Conservation (phyloP, 2,888 invertebrate species). For the Eurytoma adleriae region DNA sequence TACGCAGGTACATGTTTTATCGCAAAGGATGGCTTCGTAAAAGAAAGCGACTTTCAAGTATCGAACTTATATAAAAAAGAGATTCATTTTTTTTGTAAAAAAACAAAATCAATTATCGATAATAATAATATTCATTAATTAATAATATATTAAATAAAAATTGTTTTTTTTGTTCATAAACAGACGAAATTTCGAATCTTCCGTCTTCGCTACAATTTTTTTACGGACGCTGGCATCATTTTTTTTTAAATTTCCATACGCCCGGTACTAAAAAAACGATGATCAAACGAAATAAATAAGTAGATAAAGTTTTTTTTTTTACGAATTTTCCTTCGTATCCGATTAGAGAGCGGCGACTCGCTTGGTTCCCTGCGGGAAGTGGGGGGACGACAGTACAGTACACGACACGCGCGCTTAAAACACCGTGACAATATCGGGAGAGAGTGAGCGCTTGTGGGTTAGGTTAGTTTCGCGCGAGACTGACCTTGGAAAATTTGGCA, state of each 20-base stretch:
- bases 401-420: not conserved
- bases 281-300: not conserved
- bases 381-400: slow-evolving; percentile 17
- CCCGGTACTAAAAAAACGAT: slow-evolving; percentile 47
- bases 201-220: slow-evolving; percentile 1
- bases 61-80: slow-evolving; percentile 40
- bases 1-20: slow-evolving; percentile 56
- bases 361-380: not conserved
- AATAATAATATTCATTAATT: slow-evolving; percentile 9
- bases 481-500: slow-evolving; percentile 68
- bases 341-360: slow-evolving; percentile 35
- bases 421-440: slow-evolving; percentile 24
- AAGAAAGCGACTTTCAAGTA: slow-evolving; percentile 46
- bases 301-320: slow-evolving; percentile 13
- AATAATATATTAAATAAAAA: slow-evolving; percentile 39
- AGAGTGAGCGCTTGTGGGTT: slow-evolving; percentile 26
- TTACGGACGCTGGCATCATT: slow-evolving; percentile 33
- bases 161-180: slow-evolving; percentile 8
- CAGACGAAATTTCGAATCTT: slow-evolving; percentile 44
- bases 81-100: slow-evolving; percentile 36
- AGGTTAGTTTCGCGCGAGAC: slow-evolving; percentile 61
- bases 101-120: slow-evolving; percentile 23
- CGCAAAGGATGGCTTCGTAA: slow-evolving; percentile 41
- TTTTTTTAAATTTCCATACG: slow-evolving; percentile 20
- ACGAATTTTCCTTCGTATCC: not conserved